Evolutionary conservation across 2,797 vertebrate genomes (phyloP), one percentile per base, ranked within the genome.

Genomic region (Pseudochromis fuscus): DNA sequence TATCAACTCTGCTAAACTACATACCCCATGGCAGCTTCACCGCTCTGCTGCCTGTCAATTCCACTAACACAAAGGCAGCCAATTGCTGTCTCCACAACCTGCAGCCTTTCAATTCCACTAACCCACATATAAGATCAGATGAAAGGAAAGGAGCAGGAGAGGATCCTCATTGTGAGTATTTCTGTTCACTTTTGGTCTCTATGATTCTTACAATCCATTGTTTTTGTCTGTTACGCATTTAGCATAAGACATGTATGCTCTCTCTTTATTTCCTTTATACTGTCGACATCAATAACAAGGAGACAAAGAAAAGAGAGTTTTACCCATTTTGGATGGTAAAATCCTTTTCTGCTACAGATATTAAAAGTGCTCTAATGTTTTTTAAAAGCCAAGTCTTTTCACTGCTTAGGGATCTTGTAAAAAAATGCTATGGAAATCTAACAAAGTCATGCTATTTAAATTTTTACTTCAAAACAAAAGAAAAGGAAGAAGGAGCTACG

Each of bases 1-100:
- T 77, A 83, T 90, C 82, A 84, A 84, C 46, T 78, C 38, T 13
- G 72, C 78, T 77, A 88, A 88, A 87, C 67, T 81, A 75, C 75
- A 84, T 46, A 82, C 63, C 81, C 81, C 7, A 24, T 52, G 82
- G 85, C 85, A 81, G 74, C 86, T 75, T 84, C 83, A 58, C 49
- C 57, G 65, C 75, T 91, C 87, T 79, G 83, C 85, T 76, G 87
- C 84, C 78, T 84, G 89, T 89, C 90, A 89, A 85, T 90, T 88
- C 86, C 61, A 55, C 80, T 79, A 83, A 89, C 83, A 86, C 82
- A 90, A 87, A 85, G 53, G 63, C 81, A 82, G 79, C 72, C 86
- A 77, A 82, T 74, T 52, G 77, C 82, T 70, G 78, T 79, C 78
- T 88, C 45, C 71, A 67, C 82, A 84, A 87, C 73, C 84, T 79